Evolutionary conservation across 2,888 invertebrate genomes (phyloP), one percentile per base, ranked within the genome.

Genomic region (Stegophylla sp.): DNA sequence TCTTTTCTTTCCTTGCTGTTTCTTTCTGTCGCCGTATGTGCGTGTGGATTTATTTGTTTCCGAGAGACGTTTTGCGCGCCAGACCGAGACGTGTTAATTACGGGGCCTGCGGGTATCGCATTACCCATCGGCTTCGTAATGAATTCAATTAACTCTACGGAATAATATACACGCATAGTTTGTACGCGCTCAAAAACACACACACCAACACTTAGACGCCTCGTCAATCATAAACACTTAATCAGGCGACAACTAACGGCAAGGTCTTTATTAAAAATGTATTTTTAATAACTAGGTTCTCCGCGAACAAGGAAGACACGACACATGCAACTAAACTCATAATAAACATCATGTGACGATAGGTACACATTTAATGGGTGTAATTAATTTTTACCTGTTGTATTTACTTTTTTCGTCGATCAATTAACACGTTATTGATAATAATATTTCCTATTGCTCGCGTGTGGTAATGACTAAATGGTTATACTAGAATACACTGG

Each of bases 71-170:
- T 77, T 77, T 51, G 71, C 79, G 71, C 79, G 28, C 34, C 63
- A 71, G 79, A 79, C 69, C 69, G 79, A 61, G 71, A 79, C 69
- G 69, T 23, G 79, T 79, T 79, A 79, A 79, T 79, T 79, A 69
- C 59, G 61, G 69, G 34, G 79, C 69, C 59, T 45, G 34, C 79
- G 79, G 69, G 61, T 71, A 79, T 71, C 79, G 61, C 71, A 59
- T 79, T 71, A 71, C 79, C 69, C 79, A 71, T 69, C 79, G 69
- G 48, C 77, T 45, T n/a, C 69, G 71, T 79, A 79, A 79, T 79
- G 79, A 79, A 79, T 79, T 79, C 69, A 79, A 79, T 79, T 79
- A 79, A 71, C 69, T 28, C 48, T 59, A 61, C 20, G 66, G 45
- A 79, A 71, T 69, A 64, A 41, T 72, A 41, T 73, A 51, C 20